A percentile compares a stretch with the other conserved stretches of the same genome.
Conservation (phyloP, 2,113 vertebrate genomes). For the Myotis brandtii region DNA sequence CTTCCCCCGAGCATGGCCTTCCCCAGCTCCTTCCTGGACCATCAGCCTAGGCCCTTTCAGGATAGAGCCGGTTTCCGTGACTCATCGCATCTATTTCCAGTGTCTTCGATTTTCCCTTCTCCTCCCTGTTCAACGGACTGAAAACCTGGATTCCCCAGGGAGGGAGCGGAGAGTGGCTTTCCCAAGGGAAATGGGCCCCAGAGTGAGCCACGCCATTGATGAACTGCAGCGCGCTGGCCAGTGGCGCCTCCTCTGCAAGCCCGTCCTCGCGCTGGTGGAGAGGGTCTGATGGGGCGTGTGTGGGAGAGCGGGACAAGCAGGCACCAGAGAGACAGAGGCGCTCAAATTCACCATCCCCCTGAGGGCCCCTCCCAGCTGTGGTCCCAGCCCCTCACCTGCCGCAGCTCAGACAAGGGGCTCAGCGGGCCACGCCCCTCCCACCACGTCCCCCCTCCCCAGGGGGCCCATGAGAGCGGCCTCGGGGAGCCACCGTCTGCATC, state of each 20-base stretch:
- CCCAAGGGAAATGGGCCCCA: background rate
- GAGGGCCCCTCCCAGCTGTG: no score
- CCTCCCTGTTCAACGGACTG: background rate
- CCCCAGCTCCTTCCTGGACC: background rate
- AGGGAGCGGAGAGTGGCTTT: background rate
- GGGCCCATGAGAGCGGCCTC: background rate
- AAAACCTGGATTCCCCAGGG: background rate
- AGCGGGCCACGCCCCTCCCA: accelerated
- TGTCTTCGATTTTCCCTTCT: background rate
- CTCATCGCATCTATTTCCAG: background rate
- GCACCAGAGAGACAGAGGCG: accelerated
- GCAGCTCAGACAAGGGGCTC: background rate
- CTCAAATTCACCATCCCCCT: background rate
- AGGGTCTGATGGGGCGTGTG: accelerated
- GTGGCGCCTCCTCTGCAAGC: no score
- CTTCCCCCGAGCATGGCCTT: background rate
- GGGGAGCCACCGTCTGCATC: background rate
- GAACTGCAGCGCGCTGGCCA: accelerated
- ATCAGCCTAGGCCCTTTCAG: background rate
- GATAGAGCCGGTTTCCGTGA: background rate
- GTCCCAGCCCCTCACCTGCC: background rate
- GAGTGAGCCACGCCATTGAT: background rate
- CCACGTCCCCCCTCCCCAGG: accelerated
- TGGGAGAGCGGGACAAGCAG: accelerated
- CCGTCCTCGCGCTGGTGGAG: background rate